Percentiles rank a stretch among this genome's conserved stretches.
Conservation (phyloP, 2,797 vertebrate genomes). For the Gymnocypris eckloni region DNA sequence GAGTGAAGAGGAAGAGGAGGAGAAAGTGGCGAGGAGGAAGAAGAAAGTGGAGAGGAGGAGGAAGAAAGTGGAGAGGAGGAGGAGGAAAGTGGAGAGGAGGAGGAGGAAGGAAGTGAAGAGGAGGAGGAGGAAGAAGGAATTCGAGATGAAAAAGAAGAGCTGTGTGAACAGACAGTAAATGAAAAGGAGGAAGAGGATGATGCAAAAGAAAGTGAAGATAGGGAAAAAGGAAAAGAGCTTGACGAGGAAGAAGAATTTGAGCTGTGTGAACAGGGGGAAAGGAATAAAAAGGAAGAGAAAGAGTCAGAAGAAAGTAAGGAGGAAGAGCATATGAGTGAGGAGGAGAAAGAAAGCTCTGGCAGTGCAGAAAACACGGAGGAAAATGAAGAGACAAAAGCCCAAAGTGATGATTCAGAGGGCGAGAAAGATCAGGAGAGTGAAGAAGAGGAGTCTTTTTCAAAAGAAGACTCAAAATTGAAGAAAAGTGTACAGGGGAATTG, state of each 20-base stretch:
- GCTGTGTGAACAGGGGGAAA: background rate
- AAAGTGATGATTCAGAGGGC: background rate
- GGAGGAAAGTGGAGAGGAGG: background rate
- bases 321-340: background rate
- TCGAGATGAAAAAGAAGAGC: background rate
- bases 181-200: background rate
- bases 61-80: background rate
- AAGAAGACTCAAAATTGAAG: background rate
- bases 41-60: background rate
- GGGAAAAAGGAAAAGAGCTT: background rate
- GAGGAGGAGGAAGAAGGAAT: background rate
- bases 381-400: background rate
- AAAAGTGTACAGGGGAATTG: background rate
- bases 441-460: background rate
- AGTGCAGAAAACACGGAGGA: background rate
- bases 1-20: background rate
- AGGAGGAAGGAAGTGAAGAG: background rate
- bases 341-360: background rate
- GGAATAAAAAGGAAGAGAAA: background rate
- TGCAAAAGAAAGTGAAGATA: background rate
- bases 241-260: background rate
- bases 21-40: background rate
- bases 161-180: background rate
- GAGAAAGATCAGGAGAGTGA: slow-evolving; percentile 24
- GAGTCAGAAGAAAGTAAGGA: background rate